Percentiles rank a stretch among this genome's conserved stretches.
phyloP scores from a whole-genome alignment of 2,113 vertebrate species.

The Xiphias gladius region DNA sequence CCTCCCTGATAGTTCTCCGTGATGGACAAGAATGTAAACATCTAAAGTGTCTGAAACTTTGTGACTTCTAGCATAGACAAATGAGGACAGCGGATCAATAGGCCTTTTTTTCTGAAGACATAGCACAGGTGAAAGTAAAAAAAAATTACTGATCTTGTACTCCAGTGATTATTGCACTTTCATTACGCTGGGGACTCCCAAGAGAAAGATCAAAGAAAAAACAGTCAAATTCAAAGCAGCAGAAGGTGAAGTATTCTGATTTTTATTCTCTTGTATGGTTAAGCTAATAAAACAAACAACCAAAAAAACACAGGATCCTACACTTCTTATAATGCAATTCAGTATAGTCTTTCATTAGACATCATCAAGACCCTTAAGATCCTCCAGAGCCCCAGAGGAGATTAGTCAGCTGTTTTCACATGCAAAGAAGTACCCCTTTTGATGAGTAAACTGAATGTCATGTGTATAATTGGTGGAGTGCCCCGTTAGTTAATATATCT shows the following conservation, averaged over 20 bases:
- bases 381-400: neutral
- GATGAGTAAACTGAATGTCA: neutral
- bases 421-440: neutral
- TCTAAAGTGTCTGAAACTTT: neutral
- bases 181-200: neutral
- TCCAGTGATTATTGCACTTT: neutral
- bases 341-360: neutral
- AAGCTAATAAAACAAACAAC: neutral
- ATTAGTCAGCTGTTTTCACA: neutral
- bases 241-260: neutral
- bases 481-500: neutral
- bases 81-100: conserved; percentile 17
- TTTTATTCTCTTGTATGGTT: neutral
- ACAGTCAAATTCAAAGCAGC: neutral
- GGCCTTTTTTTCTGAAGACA: neutral
- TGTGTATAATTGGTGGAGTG: neutral
- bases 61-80: neutral
- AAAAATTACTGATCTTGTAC: neutral
- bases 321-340: neutral
- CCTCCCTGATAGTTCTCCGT: neutral
- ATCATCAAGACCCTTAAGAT: neutral
- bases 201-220: neutral
- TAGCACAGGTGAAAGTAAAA: neutral
- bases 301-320: neutral
- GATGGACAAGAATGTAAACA: neutral